These are phyloP conservation scores for Crematogaster levior DNA, from an alignment of 2,888 invertebrate species.

Conservation along the genomic window DNA sequence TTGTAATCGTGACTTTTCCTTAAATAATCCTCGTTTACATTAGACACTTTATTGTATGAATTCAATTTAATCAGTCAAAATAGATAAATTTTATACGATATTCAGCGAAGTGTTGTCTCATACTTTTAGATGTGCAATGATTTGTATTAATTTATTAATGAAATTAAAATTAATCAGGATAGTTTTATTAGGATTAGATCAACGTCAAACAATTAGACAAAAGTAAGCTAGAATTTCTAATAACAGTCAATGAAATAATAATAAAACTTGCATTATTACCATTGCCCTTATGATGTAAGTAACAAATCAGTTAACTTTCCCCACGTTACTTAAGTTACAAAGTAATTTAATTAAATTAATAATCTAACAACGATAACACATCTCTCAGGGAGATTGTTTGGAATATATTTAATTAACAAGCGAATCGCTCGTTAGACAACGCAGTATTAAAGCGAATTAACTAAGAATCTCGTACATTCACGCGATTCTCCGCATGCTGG, in stretches of 20 bases:
- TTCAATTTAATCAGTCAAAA: conserved; percentile 6
- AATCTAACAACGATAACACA: background rate
- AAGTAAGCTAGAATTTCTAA: no score
- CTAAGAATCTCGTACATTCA: conserved; percentile 35
- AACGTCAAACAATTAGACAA: no score
- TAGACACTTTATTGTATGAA: background rate
- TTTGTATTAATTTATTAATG: conserved; percentile 45
- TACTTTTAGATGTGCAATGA: background rate
- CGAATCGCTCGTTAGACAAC: background rate
- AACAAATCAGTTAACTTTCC: background rate
- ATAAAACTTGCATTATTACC: no score
- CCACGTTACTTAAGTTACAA: background rate
- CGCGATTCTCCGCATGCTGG: conserved; percentile 4
- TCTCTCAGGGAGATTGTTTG: background rate
- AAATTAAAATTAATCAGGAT: conserved; percentile 23
- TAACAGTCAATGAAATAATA: no score
- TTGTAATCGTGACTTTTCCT: background rate
- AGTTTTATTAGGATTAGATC: background rate
- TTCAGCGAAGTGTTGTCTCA: conserved; percentile 36
- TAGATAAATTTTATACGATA: conserved; percentile 8
- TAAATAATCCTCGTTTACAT: background rate
- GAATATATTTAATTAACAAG: conserved; percentile 15
- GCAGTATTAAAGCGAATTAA: conserved; percentile 8
- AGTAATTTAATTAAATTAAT: no score
- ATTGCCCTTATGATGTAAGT: no score